A percentile compares a stretch with the other conserved stretches of the same genome.
phyloP scores from a whole-genome alignment of 2,888 invertebrate genomes.

The Embidobia sp. region DNA sequence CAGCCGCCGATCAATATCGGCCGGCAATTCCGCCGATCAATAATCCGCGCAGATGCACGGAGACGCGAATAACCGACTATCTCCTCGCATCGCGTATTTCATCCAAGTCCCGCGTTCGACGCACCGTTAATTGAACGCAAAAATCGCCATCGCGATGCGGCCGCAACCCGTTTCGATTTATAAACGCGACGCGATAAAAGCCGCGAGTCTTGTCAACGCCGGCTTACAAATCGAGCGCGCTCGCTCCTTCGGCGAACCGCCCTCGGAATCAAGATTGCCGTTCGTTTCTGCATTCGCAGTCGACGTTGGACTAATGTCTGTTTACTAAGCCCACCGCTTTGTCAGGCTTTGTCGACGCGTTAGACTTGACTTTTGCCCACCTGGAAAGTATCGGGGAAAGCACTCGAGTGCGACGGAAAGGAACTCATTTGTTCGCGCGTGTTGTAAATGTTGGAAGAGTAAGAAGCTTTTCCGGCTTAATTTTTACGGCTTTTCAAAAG shows the following conservation, averaged over 20 bases:
- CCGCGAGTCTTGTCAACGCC: constrained; percentile 9
- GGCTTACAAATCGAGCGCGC: constrained; percentile 15
- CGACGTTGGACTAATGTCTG: constrained; percentile 13
- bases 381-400: too few relatives aligned
- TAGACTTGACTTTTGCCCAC: too few relatives aligned
- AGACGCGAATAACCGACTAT: constrained; percentile 10
- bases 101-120: constrained; percentile 19
- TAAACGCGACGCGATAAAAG: constrained; percentile 10
- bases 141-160: constrained; percentile 23
- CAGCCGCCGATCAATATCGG: constrained; percentile 37
- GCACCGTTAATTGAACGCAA: constrained; percentile 41
- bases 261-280: constrained; percentile 16
- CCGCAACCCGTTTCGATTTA: constrained; percentile 38
- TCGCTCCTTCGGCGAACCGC: background rate
- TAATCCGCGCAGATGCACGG: constrained; percentile 13
- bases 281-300: constrained; percentile 18
- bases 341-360: constrained; percentile 1
- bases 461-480: too few relatives aligned
- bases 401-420: too few relatives aligned
- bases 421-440: too few relatives aligned
- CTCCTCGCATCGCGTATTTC: constrained; percentile 15
- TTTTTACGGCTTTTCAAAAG: too few relatives aligned
- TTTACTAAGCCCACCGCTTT: constrained; percentile 18
- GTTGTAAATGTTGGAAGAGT: too few relatives aligned
- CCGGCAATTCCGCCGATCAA: constrained; percentile 16